These are phyloP conservation scores for Hesperophylax magnus DNA, from an alignment of 1,140 invertebrate species.

Conservation along the genomic window DNA sequence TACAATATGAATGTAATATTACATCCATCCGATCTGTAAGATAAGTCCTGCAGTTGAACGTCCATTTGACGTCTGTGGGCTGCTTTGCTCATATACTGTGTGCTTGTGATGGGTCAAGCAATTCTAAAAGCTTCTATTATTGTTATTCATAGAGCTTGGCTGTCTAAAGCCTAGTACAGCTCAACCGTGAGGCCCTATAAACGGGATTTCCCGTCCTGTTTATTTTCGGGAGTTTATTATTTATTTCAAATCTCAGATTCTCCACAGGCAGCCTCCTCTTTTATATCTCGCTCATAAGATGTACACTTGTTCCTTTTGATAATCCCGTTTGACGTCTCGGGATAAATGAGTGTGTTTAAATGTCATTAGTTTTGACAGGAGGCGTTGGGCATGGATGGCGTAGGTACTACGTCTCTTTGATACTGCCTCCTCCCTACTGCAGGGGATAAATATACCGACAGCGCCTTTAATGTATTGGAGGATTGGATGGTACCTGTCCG, in stretches of 20 bases:
- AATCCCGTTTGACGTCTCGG: constrained; percentile 32
- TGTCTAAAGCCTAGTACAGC: constrained; percentile 28
- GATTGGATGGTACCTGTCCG: background rate
- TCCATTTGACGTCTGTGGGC: constrained; percentile 4
- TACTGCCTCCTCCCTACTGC: background rate
- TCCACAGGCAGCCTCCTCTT: constrained; percentile 14
- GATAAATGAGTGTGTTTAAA: constrained; percentile 45
- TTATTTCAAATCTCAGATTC: background rate
- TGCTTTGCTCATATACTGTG: background rate
- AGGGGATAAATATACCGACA: background rate
- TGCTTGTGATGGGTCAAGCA: constrained; percentile 45
- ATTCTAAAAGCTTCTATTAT: constrained; percentile 45
- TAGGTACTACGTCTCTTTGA: constrained; percentile 22
- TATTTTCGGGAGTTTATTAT: constrained; percentile 20
- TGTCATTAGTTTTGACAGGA: constrained; percentile 31
- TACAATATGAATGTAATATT: background rate
- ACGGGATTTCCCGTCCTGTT: background rate
- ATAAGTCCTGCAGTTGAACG: background rate
- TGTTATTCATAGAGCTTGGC: constrained; percentile 18
- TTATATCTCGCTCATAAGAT: constrained; percentile 9
- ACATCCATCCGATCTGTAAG: background rate
- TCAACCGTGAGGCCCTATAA: constrained; percentile 25
- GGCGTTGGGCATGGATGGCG: constrained; percentile 13
- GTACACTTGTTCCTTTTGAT: constrained; percentile 30
- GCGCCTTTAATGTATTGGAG: background rate